These are phyloP conservation scores for Luperina testacea DNA, from an alignment of 2,888 invertebrate species.

Conservation along the genomic window DNA sequence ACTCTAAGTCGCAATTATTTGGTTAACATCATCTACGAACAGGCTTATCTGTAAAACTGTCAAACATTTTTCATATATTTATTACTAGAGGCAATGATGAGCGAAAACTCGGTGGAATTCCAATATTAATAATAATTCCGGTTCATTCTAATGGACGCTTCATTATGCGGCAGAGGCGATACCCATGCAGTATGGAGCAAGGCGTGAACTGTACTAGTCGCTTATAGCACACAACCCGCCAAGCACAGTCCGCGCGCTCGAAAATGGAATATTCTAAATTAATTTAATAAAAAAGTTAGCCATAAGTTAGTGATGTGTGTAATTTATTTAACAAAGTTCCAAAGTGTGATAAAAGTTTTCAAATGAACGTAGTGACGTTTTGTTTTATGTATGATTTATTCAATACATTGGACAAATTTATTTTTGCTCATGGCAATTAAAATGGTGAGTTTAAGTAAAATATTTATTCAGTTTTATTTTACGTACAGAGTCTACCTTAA, in stretches of 20 bases:
- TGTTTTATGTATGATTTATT: constrained; percentile 90
- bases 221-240: constrained; percentile 62
- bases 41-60: constrained; percentile 50
- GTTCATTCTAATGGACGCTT: constrained; percentile 68
- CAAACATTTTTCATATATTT: constrained; percentile 57
- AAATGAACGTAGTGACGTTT: constrained; percentile 85
- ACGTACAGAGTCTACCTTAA: constrained; percentile 2
- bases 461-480: constrained; percentile 36
- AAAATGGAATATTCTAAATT: constrained; percentile 67
- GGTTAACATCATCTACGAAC: constrained; percentile 39
- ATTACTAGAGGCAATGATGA: constrained; percentile 64
- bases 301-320: constrained; percentile 62
- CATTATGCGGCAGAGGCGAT: constrained; percentile 58
- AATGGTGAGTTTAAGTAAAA: constrained; percentile 82
- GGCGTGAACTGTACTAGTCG: constrained; percentile 76
- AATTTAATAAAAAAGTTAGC: too few species aligned
- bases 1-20: constrained; percentile 53
- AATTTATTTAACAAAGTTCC: constrained; percentile 64
- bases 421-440: constrained; percentile 89
- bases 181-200: constrained; percentile 76
- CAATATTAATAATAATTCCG: constrained; percentile 56
- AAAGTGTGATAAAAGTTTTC: constrained; percentile 78
- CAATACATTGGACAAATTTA: constrained; percentile 88
- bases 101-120: constrained; percentile 76
- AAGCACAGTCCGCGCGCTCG: constrained; percentile 64